Conservation (phyloP, 2,113 vertebrate genomes). For the Thamnophis sirtalis region DNA sequence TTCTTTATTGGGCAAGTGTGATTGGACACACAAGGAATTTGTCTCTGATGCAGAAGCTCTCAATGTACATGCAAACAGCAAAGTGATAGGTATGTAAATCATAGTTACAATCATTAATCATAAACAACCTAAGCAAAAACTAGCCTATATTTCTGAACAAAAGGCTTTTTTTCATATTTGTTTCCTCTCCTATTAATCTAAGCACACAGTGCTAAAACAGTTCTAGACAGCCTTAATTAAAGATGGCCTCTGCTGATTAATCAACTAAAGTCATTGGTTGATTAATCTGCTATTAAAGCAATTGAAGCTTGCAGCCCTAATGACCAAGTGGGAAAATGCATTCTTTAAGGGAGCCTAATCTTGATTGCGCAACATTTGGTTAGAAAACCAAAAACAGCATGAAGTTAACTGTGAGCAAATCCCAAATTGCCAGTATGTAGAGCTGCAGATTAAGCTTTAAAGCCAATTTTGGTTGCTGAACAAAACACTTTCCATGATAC, state of each 20-base stretch:
- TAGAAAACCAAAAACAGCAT: neutral
- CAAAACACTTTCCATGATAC: neutral
- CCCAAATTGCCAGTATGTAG: neutral
- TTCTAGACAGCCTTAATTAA: neutral
- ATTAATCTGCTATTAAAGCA: constrained; percentile 4
- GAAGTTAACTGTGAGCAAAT: neutral
- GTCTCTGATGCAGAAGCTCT: neutral
- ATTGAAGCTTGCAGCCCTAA: neutral
- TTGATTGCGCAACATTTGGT: rapidly evolving
- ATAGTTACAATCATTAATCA: neutral
- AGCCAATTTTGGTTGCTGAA: rapidly evolving
- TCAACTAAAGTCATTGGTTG: neutral
- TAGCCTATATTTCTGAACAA: neutral
- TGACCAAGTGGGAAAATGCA: neutral
- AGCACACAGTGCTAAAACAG: neutral
- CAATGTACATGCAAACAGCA: neutral
- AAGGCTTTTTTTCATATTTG: neutral
- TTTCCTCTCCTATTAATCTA: neutral
- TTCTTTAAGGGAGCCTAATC: rapidly evolving
- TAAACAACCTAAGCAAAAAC: neutral
- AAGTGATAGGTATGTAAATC: neutral
- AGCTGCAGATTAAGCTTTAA: rapidly evolving
- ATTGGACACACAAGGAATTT: neutral
- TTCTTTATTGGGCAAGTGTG: neutral
- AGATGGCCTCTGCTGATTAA: neutral